Evolutionary conservation across 2,113 vertebrate species (phyloP), one percentile per base, ranked within the genome.

Genomic region (Stigmatopora nigra): DNA sequence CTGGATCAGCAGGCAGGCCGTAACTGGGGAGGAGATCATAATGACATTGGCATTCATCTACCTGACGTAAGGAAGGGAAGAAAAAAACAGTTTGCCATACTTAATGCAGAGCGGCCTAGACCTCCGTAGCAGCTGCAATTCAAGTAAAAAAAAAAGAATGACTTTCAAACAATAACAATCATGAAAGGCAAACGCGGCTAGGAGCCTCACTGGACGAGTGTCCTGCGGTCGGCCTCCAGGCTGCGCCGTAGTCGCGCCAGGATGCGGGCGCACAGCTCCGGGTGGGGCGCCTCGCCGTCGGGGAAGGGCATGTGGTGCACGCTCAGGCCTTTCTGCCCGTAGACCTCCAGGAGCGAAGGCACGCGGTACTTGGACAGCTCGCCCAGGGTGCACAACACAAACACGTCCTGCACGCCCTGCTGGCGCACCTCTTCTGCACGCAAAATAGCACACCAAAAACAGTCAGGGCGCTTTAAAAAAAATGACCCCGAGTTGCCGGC

Each of bases 381-480:
- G 31, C 92, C 91, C 81, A 90, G 88, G 75, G 93, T 95, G 84
- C 93, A 96, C 75, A 97, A 90, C 69, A 97, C 93, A 86, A 96
- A 96, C 73, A 97, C 65, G 12, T 96, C 93, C 83, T 92, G 89
- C 69, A 91, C 90, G 19, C 91, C 92, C 67, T 81, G 92, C 63
- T 36, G 91, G 89, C 91, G 91, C 1, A 97, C 86, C 85, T 95
- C 93, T 67, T 90, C 95, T 96, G 90, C 22, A 31, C 20, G 53
- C 64, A 72, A 80, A 31, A 0, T 1, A 62, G 20, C 41, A 22
- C 11, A 63, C 62, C 2, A 31, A 31, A 31, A 31, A 31, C 25
- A 31, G 25, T 31, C 25, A 31, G 1, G 25, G 25, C 25, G 25
- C 25, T 31, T 31, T 2, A 31, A 31, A 31, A 31, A 31, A 31